Conservation (phyloP, 2,888 invertebrate species). For the Apodemia zela region DNA sequence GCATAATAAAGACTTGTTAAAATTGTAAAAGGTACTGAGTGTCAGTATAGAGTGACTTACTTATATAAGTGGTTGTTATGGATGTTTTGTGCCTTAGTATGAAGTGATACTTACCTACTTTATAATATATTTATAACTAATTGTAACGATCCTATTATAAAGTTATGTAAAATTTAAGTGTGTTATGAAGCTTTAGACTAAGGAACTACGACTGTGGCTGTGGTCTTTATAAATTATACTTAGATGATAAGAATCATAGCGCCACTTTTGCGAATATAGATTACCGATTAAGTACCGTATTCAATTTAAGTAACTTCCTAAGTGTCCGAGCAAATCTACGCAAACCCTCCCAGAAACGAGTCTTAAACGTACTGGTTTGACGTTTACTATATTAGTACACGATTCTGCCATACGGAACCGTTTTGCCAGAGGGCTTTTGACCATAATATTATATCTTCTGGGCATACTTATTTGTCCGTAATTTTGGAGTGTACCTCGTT, state of each 20-base stretch:
- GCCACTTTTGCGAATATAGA: conserved; percentile 13
- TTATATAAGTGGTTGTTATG: conserved; percentile 37
- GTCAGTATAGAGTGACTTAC: conserved; percentile 40
- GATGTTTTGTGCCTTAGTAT: conserved; percentile 62
- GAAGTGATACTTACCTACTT: conserved; percentile 47
- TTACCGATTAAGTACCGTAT: not conserved
- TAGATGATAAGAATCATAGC: conserved; percentile 57
- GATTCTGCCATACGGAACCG: no score
- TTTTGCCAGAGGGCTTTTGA: no score
- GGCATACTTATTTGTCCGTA: no score
- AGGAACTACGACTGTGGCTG: conserved; percentile 63
- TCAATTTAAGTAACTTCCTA: no score
- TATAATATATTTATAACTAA: not conserved
- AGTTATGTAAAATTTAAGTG: conserved; percentile 29
- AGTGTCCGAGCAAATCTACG: no score
- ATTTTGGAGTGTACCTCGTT: no score
- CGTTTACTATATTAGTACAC: no score
- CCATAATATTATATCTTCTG: no score
- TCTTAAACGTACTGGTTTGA: no score
- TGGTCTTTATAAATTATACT: conserved; percentile 48
- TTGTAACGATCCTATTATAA: conserved; percentile 23
- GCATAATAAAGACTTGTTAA: conserved; percentile 53
- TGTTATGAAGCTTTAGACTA: conserved; percentile 33
- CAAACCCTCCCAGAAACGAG: no score
- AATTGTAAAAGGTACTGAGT: conserved; percentile 43